Conservation (phyloP, 2,797 vertebrate species). For the Cetoscarus ocellatus region DNA sequence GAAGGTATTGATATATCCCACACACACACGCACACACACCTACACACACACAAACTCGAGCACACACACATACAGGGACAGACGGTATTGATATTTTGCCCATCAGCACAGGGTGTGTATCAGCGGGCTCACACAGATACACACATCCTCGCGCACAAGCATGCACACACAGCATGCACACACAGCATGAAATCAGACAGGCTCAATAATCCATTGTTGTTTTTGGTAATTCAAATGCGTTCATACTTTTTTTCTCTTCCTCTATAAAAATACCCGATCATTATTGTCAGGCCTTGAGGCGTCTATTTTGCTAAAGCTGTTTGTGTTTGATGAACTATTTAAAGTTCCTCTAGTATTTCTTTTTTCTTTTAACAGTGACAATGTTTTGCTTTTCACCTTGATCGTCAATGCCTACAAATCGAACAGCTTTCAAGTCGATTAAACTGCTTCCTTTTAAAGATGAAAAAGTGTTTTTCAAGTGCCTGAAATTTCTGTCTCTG, state of each 20-base stretch:
- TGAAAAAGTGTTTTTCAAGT: constrained; percentile 10
- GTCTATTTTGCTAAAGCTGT: constrained; percentile 40
- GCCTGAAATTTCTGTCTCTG: constrained; percentile 5
- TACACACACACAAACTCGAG: constrained; percentile 29
- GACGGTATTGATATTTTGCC: constrained; percentile 75
- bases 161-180: constrained; percentile 44
- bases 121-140: constrained; percentile 38
- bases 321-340: constrained; percentile 36
- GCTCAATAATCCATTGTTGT: constrained; percentile 71
- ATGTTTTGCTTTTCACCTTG: constrained; percentile 18
- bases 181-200: constrained; percentile 62
- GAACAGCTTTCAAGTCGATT: constrained; percentile 7
- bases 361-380: constrained; percentile 4
- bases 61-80: constrained; percentile 49
- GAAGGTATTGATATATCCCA: constrained; percentile 79
- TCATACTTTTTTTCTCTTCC: constrained; percentile 46
- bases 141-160: constrained; percentile 12
- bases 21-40: constrained; percentile 28
- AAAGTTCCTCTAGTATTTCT: constrained; percentile 3
- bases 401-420: constrained; percentile 22
- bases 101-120: constrained; percentile 56
- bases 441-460: constrained; percentile 26
- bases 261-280: constrained; percentile 47
- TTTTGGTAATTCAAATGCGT: constrained; percentile 70
- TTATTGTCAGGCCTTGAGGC: constrained; percentile 44